Base-by-base conservation (phyloP, 2,888 invertebrate genomes). In the Belgica antarctica region DNA sequence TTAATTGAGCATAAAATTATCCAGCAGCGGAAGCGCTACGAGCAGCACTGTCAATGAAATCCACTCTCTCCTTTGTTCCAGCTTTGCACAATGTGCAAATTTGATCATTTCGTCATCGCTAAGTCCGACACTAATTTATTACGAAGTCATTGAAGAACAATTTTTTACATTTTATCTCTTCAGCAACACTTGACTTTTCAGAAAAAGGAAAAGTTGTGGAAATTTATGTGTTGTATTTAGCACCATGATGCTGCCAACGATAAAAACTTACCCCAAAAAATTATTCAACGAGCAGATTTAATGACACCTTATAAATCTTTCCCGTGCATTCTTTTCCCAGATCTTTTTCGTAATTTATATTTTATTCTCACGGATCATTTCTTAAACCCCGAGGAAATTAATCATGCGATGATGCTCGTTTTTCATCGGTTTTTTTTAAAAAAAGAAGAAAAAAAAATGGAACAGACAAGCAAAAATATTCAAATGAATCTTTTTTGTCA, bases 221-320 rank as follows among this genome's bases (percentile, higher is more conserved):
- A n/a, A 52, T 52, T 52, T 52, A 52, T 52, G 52, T 52, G 52
- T n/a, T 52, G 52, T 52, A 22, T 52, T 52, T 52, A 52, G 22
- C 52, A 19, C 22, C 52, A n/a, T 52, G 52, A 52, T 52, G 52
- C 22, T 17, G 52, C 22, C 22, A 5, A 7, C 22, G 52, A 52
- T 52, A 52, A 52, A 52, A 52, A 52, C 19, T 52, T 52, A 41
- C 41, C 41, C 22, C 12, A 52, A 52, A 52, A 52, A 52, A 52
- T 52, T 52, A 41, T 41, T 41, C 41, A n/a, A 41, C 41, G 41
- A 41, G 41, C 41, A 15, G 41, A 41, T 41, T 41, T 41, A 41
- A 41, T 41, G 15, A 41, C 41, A 52, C 52, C 52, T 52, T 52
- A 52, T 52, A 52, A 52, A 52, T 52, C 52, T 52, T 52, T 19